These are phyloP conservation scores for Gambelia wislizenii DNA, from an alignment of 2,797 vertebrate species.

Conservation along the genomic window DNA sequence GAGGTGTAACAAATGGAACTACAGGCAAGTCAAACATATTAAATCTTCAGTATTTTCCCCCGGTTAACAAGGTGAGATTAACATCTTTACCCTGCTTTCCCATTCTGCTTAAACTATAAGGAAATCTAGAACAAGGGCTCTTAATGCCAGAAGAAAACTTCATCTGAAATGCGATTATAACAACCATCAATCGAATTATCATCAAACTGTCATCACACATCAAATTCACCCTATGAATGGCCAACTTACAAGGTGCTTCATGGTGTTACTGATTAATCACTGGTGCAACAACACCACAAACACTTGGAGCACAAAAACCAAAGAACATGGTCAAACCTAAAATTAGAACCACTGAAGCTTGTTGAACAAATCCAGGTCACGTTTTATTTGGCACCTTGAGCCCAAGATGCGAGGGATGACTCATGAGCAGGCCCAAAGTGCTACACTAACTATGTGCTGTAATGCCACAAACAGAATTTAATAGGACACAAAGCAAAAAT, in stretches of 20 bases:
- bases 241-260: not conserved
- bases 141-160: constrained; percentile 67
- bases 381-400: not conserved
- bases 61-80: not conserved
- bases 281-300: constrained; percentile 38
- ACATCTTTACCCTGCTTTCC: not conserved
- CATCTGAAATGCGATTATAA: constrained; percentile 44
- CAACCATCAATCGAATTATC: constrained; percentile 54
- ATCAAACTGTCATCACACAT: constrained; percentile 50
- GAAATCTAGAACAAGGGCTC: constrained; percentile 25
- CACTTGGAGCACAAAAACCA: not conserved
- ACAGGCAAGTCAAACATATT: not conserved
- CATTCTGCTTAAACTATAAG: constrained; percentile 1
- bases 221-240: constrained; percentile 50
- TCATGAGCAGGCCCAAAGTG: not conserved
- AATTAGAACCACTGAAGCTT: not conserved
- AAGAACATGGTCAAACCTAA: constrained; percentile 33
- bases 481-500: constrained; percentile 40
- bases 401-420: not conserved
- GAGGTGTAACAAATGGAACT: not conserved
- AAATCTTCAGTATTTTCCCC: not conserved
- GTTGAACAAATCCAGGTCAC: constrained; percentile 3
- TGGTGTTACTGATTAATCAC: accelerated
- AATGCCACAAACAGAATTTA: not conserved
- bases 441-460: constrained; percentile 3